These are phyloP conservation scores for Bufo gargarizans DNA, from an alignment of 2,113 vertebrate genomes.

Conservation along the genomic window DNA sequence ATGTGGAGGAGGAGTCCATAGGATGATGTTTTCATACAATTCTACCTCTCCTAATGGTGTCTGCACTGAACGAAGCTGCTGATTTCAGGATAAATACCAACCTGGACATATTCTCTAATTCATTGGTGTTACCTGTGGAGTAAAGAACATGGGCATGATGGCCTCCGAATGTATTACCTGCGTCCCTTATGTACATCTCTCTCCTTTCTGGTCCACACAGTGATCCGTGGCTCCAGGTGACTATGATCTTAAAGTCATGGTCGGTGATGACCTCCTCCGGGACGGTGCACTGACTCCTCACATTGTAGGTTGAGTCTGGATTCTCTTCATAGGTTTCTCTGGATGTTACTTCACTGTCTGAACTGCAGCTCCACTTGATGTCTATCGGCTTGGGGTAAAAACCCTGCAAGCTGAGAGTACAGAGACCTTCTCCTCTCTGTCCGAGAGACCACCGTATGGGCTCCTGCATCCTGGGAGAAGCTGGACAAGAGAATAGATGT, in stretches of 20 bases:
- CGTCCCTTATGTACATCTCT: neutral
- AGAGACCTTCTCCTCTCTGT: neutral
- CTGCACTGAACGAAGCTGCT: no score
- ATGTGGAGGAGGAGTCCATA: no score
- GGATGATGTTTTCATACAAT: no score
- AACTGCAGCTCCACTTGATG: neutral
- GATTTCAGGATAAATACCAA: no score
- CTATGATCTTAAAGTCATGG: neutral
- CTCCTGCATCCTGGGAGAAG: neutral
- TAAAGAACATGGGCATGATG: no score
- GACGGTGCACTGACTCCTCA: neutral
- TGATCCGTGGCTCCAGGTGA: neutral
- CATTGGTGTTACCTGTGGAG: no score
- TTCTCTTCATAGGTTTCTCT: neutral
- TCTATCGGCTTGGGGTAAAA: neutral
- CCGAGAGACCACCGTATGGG: neutral
- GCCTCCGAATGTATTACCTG: neutral
- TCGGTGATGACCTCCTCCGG: neutral
- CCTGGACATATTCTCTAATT: no score
- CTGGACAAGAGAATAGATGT: neutral
- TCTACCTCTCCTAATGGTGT: no score
- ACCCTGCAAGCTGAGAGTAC: neutral
- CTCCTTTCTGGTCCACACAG: neutral
- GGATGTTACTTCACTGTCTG: neutral
- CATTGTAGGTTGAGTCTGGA: neutral